Percentiles rank a stretch among this genome's conserved stretches.
Evolutionary conservation across 1,140 invertebrate species (phyloP).

Genomic region (Leucophenga varia): DNA sequence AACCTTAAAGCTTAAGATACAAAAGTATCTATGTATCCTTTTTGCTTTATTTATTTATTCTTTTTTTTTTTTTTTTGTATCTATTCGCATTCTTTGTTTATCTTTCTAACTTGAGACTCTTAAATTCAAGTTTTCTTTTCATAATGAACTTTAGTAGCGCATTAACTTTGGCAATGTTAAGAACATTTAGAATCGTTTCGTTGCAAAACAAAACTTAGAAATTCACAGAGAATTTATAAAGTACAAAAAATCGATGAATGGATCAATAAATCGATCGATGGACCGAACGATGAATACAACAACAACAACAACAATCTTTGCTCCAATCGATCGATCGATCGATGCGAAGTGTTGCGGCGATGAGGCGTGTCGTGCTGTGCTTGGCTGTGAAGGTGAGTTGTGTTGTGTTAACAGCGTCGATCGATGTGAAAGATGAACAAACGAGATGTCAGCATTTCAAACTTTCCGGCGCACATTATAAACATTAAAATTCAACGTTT

Average conservation of each 20-base stretch:
- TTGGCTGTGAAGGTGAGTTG: too few relatives aligned
- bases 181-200: constrained; percentile 1
- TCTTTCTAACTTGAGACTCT: too few relatives aligned
- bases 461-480: constrained; percentile 11
- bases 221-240: too few relatives aligned
- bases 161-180: constrained; percentile 11
- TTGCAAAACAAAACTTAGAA: too few relatives aligned
- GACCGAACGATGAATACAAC: too few relatives aligned
- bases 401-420: background rate
- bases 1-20: background rate
- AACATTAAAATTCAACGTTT: constrained; percentile 18
- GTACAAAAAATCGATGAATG: background rate
- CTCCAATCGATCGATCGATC: constrained; percentile 6
- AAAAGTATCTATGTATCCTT: too few relatives aligned
- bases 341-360: background rate
- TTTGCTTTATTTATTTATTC: too few relatives aligned
- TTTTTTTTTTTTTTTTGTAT: too few relatives aligned
- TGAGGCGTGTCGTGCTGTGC: too few relatives aligned
- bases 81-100: too few relatives aligned
- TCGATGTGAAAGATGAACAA: background rate
- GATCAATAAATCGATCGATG: too few relatives aligned
- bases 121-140: background rate
- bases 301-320: too few relatives aligned
- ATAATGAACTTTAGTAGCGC: constrained; percentile 12
- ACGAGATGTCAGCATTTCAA: background rate